These are phyloP conservation scores for Gobio gobio DNA, from an alignment of 2,113 vertebrate genomes.

Conservation along the genomic window DNA sequence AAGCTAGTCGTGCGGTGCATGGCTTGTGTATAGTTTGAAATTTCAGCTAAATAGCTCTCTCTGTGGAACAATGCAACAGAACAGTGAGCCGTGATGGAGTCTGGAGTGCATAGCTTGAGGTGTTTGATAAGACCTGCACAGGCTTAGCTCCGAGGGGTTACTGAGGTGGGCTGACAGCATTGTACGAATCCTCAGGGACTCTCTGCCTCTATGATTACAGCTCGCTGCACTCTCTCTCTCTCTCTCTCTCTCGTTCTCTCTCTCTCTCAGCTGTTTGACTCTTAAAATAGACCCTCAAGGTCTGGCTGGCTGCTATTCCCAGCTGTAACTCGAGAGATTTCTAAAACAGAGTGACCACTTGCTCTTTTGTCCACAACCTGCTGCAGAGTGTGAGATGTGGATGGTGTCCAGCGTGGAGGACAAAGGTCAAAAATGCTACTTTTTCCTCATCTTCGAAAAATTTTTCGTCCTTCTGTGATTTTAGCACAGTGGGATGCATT, in stretches of 20 bases:
- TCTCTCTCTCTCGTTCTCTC: constrained; percentile 30
- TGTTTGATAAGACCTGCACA: constrained; percentile 48
- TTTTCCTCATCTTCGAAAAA: neutral
- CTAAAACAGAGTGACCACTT: constrained; percentile 46
- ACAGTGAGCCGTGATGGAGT: constrained; percentile 23
- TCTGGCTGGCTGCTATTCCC: constrained; percentile 39
- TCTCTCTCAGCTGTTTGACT: constrained; percentile 48
- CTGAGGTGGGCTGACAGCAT: constrained; percentile 43
- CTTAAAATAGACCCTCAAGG: constrained; percentile 49
- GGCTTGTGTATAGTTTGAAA: constrained; percentile 1
- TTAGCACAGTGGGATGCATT: neutral
- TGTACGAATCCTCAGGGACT: constrained; percentile 27
- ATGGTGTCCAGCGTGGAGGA: constrained; percentile 18
- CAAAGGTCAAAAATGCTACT: neutral
- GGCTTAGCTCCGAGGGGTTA: constrained; percentile 30
- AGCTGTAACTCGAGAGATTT: constrained; percentile 34
- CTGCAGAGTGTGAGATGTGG: constrained; percentile 27
- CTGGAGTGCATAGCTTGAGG: constrained; percentile 34
- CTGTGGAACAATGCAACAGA: constrained; percentile 36
- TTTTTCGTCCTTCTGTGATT: neutral
- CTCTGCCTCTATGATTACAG: constrained; percentile 38
- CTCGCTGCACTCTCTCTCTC: constrained; percentile 31
- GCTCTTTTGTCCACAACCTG: constrained; percentile 41
- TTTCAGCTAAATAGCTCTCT: constrained; percentile 31
- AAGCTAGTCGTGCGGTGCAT: neutral